A percentile compares a stretch with the other conserved stretches of the same genome.
phyloP scores from a whole-genome alignment of 1,140 invertebrate species.

The Tribolium castaneum region DNA sequence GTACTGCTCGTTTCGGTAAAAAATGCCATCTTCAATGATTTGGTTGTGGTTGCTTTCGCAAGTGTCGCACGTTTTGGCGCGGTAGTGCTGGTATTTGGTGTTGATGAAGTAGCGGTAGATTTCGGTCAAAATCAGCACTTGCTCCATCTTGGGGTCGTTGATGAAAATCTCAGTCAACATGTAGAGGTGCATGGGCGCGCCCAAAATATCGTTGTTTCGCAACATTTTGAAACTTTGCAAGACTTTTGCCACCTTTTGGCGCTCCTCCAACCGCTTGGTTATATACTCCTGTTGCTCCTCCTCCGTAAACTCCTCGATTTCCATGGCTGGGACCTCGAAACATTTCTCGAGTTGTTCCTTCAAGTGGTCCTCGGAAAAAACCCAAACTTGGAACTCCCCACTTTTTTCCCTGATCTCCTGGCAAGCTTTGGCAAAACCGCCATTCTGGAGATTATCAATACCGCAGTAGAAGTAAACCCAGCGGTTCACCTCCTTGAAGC shows the following conservation, averaged over 20 bases:
- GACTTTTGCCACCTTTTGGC: not conserved
- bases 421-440: not conserved
- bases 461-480: not conserved
- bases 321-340: not conserved
- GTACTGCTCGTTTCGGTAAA: not conserved
- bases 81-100: not conserved
- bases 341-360: not conserved
- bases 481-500: not conserved
- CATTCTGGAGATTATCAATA: constrained; percentile 3
- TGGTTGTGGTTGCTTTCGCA: not conserved
- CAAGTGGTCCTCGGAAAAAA: constrained; percentile 3
- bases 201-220: not conserved
- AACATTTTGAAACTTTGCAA: constrained; percentile 2
- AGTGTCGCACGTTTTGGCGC: not conserved
- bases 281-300: not conserved
- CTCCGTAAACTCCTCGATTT: not conserved
- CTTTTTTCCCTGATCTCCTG: not conserved
- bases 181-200: not conserved
- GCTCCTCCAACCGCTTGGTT: not conserved
- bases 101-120: constrained; percentile 8
- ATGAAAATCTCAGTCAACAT: constrained; percentile 9
- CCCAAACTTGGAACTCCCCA: not conserved
- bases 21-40: not conserved
- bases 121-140: not conserved
- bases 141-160: not conserved